phyloP scores from a whole-genome alignment of 2,797 vertebrate genomes.

The Lagodon rhomboides region DNA sequence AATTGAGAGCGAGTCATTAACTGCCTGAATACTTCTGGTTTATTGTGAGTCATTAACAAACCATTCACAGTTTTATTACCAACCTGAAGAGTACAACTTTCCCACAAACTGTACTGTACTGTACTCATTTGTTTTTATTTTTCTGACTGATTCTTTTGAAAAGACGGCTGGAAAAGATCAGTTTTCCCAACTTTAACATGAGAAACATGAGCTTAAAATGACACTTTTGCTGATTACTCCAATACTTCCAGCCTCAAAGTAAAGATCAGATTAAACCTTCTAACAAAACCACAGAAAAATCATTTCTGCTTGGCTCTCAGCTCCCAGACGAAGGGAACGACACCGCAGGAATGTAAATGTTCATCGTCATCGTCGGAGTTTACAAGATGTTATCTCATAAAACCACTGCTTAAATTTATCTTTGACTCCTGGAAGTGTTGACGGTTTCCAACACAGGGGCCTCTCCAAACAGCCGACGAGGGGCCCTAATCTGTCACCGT shows the following conservation, averaged over 20 bases:
- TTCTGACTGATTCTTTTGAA: neutral
- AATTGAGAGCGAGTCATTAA: neutral
- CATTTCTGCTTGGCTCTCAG: neutral
- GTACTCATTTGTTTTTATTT: neutral
- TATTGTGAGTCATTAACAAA: neutral
- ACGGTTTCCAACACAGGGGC: neutral
- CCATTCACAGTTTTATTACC: neutral
- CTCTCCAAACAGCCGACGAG: neutral
- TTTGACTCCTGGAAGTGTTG: neutral
- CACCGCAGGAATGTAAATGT: slow-evolving; percentile 18
- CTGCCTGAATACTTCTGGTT: neutral
- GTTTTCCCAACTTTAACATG: neutral
- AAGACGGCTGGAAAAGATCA: neutral
- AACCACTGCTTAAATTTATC: neutral
- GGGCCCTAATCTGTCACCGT: slow-evolving; percentile 17
- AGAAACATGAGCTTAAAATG: neutral
- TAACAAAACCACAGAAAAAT: neutral
- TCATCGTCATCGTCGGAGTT: neutral
- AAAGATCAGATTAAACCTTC: neutral
- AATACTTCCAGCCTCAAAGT: neutral
- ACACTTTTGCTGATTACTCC: neutral
- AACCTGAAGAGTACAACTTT: neutral
- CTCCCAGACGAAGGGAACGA: no score
- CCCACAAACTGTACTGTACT: neutral
- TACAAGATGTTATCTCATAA: slow-evolving; percentile 31